Percentiles rank a stretch among this genome's conserved stretches.
These are phyloP conservation scores for Cromileptes altivelis DNA, from an alignment of 2,113 vertebrate genomes.

Conservation along the genomic window DNA sequence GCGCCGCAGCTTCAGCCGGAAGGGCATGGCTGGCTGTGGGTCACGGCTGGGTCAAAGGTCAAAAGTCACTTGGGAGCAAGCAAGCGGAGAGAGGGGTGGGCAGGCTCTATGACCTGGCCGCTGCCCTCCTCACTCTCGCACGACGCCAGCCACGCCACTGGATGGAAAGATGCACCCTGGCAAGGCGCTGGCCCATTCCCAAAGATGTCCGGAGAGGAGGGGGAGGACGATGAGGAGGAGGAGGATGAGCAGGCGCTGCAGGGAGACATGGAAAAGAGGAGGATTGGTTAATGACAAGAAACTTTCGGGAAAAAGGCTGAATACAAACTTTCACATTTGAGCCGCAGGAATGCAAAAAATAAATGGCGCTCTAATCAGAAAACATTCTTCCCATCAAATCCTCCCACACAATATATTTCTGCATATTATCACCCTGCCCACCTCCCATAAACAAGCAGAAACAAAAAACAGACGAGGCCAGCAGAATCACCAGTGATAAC, in stretches of 20 bases:
- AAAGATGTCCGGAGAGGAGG: conserved; percentile 70
- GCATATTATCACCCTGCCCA: not conserved
- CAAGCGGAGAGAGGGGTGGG: conserved; percentile 50
- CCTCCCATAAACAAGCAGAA: conserved; percentile 30
- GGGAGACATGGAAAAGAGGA: conserved; percentile 34
- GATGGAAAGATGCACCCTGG: conserved; percentile 80
- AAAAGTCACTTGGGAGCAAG: conserved; percentile 65
- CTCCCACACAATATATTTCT: conserved; percentile 9
- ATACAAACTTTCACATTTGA: not conserved
- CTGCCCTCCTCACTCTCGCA: conserved; percentile 76
- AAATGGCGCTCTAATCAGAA: not conserved
- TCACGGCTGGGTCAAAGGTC: conserved; percentile 70
- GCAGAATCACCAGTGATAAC: conserved; percentile 21
- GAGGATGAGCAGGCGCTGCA: conserved; percentile 53
- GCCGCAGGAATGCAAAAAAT: not conserved
- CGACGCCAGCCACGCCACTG: conserved; percentile 73
- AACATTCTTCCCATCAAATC: conserved; percentile 6
- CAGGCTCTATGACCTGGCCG: conserved; percentile 64
- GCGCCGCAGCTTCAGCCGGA: conserved; percentile 93
- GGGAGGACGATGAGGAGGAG: conserved; percentile 44
- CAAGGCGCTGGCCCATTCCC: conserved; percentile 85
- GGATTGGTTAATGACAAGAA: conserved; percentile 12
- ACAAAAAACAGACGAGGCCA: not conserved
- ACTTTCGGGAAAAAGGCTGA: not conserved
- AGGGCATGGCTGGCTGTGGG: conserved; percentile 90